Percentiles rank a stretch among this genome's conserved stretches.
phyloP scores from a whole-genome alignment of 37 sponge, comb jelly and placozoan species.

The Agelas oroides region DNA sequence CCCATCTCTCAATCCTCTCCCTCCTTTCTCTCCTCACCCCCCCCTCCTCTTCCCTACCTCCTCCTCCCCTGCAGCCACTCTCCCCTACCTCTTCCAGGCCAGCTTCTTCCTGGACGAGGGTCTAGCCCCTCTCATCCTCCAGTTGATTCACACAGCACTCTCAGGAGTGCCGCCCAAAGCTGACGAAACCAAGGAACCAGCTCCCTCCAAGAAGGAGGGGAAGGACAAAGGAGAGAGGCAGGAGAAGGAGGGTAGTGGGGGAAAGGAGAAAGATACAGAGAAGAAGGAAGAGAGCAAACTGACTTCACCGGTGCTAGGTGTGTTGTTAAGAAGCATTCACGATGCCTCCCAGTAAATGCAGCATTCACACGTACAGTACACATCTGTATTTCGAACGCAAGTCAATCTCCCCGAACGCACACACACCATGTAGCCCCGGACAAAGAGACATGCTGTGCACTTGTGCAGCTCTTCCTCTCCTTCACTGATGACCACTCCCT shows the following conservation, averaged over 20 bases:
- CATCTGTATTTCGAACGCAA: too few species aligned
- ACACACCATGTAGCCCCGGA: conserved; percentile 30
- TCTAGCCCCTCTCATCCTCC: conserved; percentile 72
- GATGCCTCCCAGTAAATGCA: too few species aligned
- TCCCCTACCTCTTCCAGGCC: conserved; percentile 61
- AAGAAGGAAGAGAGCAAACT: conserved; percentile 25
- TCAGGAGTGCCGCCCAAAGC: conserved; percentile 54
- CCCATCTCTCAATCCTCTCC: neutral
- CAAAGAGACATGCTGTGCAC: conserved; percentile 37
- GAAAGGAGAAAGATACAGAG: conserved; percentile 13
- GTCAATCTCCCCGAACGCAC: too few species aligned
- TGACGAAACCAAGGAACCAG: neutral
- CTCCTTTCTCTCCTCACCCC: neutral
- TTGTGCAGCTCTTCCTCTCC: conserved; percentile 57
- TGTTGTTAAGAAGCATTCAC: neutral
- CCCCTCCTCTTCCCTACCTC: neutral
- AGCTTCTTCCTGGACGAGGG: conserved; percentile 77
- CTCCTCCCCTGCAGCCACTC: conserved; percentile 29
- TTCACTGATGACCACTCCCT: conserved; percentile 44
- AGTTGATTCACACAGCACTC: conserved; percentile 71
- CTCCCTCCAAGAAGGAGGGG: neutral
- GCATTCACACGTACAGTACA: too few species aligned
- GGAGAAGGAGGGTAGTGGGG: neutral
- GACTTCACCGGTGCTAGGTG: conserved; percentile 3
- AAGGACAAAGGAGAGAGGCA: neutral